Evolutionary conservation across 2,888 invertebrate species (phyloP).

Genomic region (Ecliptopera silaceata): DNA sequence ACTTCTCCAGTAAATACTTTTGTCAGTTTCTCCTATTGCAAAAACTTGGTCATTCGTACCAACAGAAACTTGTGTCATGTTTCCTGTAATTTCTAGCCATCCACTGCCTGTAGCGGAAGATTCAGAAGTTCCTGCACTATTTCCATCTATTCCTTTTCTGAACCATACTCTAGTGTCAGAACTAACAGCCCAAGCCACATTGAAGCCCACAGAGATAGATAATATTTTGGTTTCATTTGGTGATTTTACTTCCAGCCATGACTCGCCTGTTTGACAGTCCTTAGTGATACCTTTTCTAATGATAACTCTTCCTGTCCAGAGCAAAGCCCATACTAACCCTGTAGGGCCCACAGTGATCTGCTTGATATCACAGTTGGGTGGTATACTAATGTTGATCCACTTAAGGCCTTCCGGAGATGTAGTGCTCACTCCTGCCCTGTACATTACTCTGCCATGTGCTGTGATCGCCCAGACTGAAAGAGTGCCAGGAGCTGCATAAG

Average conservation of each 20-base stretch:
- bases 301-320: slow-evolving; percentile 92
- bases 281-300: slow-evolving; percentile 93
- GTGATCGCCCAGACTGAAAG: slow-evolving; percentile 97
- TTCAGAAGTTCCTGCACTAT: slow-evolving; percentile 87
- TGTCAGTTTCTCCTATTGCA: slow-evolving; percentile 92
- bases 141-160: slow-evolving; percentile 88
- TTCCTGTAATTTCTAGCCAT: slow-evolving; percentile 95
- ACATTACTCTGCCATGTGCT: slow-evolving; percentile 95
- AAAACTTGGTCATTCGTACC: slow-evolving; percentile 95
- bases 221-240: slow-evolving; percentile 87
- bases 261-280: slow-evolving; percentile 86
- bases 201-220: slow-evolving; percentile 91
- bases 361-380: slow-evolving; percentile 90
- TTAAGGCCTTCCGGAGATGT: slow-evolving; percentile 93
- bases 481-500: slow-evolving; percentile 89
- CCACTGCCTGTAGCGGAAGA: slow-evolving; percentile 90
- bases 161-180: slow-evolving; percentile 94
- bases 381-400: slow-evolving; percentile 91
- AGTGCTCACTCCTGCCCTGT: slow-evolving; percentile 90
- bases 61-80: slow-evolving; percentile 92
- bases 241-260: slow-evolving; percentile 92
- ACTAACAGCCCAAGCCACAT: slow-evolving; percentile 91
- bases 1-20: slow-evolving; percentile 90
- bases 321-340: slow-evolving; percentile 93
- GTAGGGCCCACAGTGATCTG: slow-evolving; percentile 94